Evolutionary conservation across 2,113 vertebrate genomes (phyloP).

Genomic region (Camelus bactrianus): DNA sequence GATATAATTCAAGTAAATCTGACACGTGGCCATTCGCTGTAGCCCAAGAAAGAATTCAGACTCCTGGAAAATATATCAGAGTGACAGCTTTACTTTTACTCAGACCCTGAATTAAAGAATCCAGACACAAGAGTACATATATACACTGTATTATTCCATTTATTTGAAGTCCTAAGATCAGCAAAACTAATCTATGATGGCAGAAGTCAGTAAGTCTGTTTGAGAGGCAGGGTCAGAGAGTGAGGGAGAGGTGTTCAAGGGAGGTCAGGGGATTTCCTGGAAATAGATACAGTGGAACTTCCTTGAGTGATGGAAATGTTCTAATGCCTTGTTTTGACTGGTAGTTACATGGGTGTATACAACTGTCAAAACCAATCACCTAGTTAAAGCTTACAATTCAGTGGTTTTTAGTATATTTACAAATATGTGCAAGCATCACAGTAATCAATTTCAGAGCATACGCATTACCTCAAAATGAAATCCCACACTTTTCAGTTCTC

Average conservation of each 20-base stretch:
- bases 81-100: neutral
- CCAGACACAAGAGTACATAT: neutral
- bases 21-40: neutral
- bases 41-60: slow-evolving; percentile 11
- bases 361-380: neutral
- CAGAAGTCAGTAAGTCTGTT: neutral
- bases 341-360: neutral
- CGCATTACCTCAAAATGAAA: neutral
- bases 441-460: neutral
- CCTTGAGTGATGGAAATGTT: neutral
- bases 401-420: neutral
- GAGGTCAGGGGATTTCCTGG: neutral
- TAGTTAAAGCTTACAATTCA: neutral
- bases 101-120: neutral
- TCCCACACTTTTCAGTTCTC: neutral
- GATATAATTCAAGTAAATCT: slow-evolving; percentile 41
- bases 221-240: neutral
- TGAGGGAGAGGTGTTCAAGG: neutral
- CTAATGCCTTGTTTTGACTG: neutral
- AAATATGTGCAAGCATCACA: neutral
- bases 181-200: neutral
- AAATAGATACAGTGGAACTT: neutral
- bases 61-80: too few species aligned
- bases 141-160: neutral
- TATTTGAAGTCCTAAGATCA: neutral